phyloP scores from a whole-genome alignment of 2,888 invertebrate species.

The Chymomyza caudatula region DNA sequence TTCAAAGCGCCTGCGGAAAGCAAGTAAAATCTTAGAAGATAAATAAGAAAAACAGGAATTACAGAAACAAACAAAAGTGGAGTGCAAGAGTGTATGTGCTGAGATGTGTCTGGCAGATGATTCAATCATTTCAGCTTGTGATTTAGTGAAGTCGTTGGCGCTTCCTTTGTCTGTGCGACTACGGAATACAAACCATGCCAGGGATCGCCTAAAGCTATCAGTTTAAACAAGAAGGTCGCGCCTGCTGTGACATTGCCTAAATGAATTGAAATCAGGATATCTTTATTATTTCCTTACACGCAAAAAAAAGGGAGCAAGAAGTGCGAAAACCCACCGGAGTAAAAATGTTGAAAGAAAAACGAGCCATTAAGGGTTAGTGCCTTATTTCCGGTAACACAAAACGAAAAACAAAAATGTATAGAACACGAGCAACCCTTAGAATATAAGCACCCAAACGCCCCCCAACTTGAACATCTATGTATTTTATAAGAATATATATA shows the following conservation, averaged over 20 bases:
- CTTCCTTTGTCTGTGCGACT: slow-evolving; percentile 24
- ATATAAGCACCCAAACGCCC: not conserved
- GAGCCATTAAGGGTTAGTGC: slow-evolving; percentile 46
- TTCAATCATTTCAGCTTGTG: slow-evolving; percentile 44
- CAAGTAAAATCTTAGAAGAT: not conserved
- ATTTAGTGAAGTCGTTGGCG: slow-evolving; percentile 56
- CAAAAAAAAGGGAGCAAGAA: slow-evolving; percentile 13
- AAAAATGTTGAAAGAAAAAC: not conserved
- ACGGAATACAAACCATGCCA: slow-evolving; percentile 2
- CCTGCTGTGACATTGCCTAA: slow-evolving; percentile 21
- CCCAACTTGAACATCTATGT: not conserved
- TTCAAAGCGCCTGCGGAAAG: no score
- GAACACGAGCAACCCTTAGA: not conserved
- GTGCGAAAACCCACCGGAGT: not conserved
- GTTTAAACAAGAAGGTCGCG: slow-evolving; percentile 57
- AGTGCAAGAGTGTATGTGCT: not conserved
- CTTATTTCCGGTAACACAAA: slow-evolving; percentile 30
- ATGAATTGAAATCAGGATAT: slow-evolving; percentile 64
- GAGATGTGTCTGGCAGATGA: slow-evolving; percentile 23
- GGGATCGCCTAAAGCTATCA: slow-evolving; percentile 34
- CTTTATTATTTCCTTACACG: slow-evolving; percentile 46
- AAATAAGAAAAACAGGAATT: not conserved
- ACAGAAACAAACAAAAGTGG: not conserved
- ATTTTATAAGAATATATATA: no score
- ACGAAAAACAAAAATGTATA: slow-evolving; percentile 8